Percentiles rank a stretch among this genome's conserved stretches.
phyloP scores from a whole-genome alignment of 2,888 invertebrate species.

The Timandra comae region DNA sequence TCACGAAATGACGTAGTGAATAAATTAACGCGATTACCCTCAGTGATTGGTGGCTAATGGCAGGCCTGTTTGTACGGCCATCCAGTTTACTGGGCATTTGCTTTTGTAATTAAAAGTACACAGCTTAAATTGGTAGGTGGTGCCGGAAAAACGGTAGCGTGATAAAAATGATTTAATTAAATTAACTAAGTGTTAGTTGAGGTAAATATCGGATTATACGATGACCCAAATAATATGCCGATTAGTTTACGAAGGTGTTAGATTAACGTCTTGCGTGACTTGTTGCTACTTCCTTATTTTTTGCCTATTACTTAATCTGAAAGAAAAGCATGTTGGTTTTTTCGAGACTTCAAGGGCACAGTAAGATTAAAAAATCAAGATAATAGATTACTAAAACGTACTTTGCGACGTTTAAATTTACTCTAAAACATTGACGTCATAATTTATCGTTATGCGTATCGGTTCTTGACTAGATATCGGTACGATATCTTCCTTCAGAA shows the following conservation, averaged over 20 bases:
- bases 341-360: no score
- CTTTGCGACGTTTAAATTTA: no score
- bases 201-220: no score
- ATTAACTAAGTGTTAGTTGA: background rate
- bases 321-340: no score
- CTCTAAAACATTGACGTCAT: no score
- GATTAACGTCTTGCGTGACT: constrained; percentile 2
- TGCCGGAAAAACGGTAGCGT: constrained; percentile 1
- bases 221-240: constrained; percentile 5
- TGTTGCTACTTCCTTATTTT: no score
- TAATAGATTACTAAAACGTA: no score
- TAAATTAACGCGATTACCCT: constrained; percentile 64
- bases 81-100: constrained; percentile 52
- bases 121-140: constrained; percentile 28
- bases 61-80: constrained; percentile 46
- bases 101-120: constrained; percentile 59
- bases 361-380: no score
- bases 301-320: no score
- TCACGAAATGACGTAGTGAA: constrained; percentile 47
- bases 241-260: constrained; percentile 4
- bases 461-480: no score
- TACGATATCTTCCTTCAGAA: no score
- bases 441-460: no score
- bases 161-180: background rate
- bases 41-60: constrained; percentile 60